A percentile compares a stretch with the other conserved stretches of the same genome.
Conservation (phyloP, 2,888 invertebrate species). For the Hoplodrina blanda region DNA sequence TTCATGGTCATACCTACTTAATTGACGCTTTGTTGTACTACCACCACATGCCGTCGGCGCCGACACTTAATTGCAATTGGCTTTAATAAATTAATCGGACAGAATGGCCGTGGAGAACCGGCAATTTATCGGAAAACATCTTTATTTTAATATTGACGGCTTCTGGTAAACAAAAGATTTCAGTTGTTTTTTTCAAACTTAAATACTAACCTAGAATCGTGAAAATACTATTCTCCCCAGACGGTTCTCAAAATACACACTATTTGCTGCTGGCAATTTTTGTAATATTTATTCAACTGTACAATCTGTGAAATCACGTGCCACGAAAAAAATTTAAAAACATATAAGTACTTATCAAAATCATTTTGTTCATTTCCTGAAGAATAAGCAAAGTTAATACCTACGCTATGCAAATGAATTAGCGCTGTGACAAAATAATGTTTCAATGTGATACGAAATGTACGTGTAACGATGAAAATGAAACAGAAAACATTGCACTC, state of each 20-base stretch:
- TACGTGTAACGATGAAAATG: too few relatives aligned
- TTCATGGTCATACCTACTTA: conserved; percentile 67
- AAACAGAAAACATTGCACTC: not conserved
- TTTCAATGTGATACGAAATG: not conserved
- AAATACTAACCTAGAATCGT: conserved; percentile 28
- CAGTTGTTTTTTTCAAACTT: conserved; percentile 18
- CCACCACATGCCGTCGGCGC: conserved; percentile 68
- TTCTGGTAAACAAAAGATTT: conserved; percentile 31
- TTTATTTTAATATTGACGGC: conserved; percentile 66
- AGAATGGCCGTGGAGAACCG: conserved; percentile 59
- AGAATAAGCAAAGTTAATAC: conserved; percentile 13
- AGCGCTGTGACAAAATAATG: conserved; percentile 19
- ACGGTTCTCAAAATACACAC: conserved; percentile 33
- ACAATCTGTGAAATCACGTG: conserved; percentile 20
- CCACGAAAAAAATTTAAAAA: conserved; percentile 14
- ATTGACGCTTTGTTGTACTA: conserved; percentile 70
- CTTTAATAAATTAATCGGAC: conserved; percentile 72
- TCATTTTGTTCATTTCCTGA: conserved; percentile 7
- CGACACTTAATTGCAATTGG: conserved; percentile 72
- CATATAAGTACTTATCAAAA: conserved; percentile 5
- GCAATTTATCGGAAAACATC: conserved; percentile 74
- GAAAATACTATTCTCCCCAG: conserved; percentile 19
- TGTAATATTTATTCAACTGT: conserved; percentile 41
- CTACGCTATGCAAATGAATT: conserved; percentile 15
- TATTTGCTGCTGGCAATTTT: conserved; percentile 18